Percentiles rank a stretch among this genome's conserved stretches.
Evolutionary conservation across 2,888 invertebrate genomes (phyloP).

Genomic region (Microctonus brassicae): DNA sequence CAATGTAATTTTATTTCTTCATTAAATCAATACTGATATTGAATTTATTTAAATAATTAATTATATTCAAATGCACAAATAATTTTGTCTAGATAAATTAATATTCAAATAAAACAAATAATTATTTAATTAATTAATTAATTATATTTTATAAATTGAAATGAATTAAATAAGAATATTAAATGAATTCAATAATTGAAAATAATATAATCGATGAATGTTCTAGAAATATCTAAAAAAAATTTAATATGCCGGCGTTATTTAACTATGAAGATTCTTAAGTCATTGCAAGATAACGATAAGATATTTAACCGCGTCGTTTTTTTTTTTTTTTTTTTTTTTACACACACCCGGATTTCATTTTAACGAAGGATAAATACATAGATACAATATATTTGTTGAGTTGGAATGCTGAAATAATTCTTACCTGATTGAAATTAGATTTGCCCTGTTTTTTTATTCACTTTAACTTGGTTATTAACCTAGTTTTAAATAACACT

Average conservation of each 20-base stretch:
- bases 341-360: background rate
- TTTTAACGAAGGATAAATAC: background rate
- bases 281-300: slow-evolving; percentile 4
- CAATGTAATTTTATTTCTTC: background rate
- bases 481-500: slow-evolving; percentile 3
- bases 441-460: background rate
- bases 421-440: slow-evolving; percentile 23
- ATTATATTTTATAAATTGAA: no score
- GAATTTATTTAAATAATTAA: no score
- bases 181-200: background rate
- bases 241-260: background rate
- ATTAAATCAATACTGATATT: background rate
- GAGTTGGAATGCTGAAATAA: background rate
- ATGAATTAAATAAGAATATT: background rate
- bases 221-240: background rate
- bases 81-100: no score
- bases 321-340: no score
- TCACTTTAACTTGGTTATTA: background rate
- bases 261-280: background rate
- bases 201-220: background rate
- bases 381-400: slow-evolving; percentile 11
- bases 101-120: no score
- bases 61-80: no score
- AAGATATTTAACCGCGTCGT: slow-evolving; percentile 20
- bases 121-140: no score